Evolutionary conservation across 2,113 vertebrate genomes (phyloP).

Genomic region (Apteryx owenii): DNA sequence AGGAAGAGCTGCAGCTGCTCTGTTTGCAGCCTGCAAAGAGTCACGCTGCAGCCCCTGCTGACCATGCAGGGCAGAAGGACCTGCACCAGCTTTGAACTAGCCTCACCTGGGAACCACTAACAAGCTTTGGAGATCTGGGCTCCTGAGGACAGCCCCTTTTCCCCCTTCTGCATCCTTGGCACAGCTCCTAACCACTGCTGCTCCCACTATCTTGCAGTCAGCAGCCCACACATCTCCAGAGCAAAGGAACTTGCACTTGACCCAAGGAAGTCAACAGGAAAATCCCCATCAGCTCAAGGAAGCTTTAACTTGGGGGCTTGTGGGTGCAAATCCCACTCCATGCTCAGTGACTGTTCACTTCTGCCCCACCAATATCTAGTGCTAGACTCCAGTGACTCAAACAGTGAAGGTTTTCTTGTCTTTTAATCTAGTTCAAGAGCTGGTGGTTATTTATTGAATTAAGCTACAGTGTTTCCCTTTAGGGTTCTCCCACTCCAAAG

Average conservation of each 20-base stretch:
- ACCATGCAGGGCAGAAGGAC: fast-evolving
- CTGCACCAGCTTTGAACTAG: neutral
- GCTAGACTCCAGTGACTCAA: neutral
- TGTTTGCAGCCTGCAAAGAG: neutral
- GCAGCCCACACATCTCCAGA: neutral
- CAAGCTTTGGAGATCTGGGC: neutral
- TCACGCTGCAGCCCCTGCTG: neutral
- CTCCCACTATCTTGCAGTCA: neutral
- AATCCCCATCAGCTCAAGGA: neutral
- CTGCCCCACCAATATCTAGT: neutral
- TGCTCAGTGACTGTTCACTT: neutral
- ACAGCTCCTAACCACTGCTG: neutral
- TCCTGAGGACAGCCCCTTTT: neutral
- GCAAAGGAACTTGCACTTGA: neutral
- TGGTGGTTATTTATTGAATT: neutral
- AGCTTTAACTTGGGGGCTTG: neutral
- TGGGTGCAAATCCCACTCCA: neutral
- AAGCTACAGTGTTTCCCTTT: neutral
- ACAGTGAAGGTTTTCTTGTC: neutral
- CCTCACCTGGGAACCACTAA: neutral
- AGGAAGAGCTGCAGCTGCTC: neutral
- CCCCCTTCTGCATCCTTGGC: neutral
- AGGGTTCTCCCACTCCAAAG: neutral
- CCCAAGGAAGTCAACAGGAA: neutral
- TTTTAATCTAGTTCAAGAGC: neutral